phyloP scores from a whole-genome alignment of 1,140 invertebrate species.

The Ceratosolen solmsi region DNA sequence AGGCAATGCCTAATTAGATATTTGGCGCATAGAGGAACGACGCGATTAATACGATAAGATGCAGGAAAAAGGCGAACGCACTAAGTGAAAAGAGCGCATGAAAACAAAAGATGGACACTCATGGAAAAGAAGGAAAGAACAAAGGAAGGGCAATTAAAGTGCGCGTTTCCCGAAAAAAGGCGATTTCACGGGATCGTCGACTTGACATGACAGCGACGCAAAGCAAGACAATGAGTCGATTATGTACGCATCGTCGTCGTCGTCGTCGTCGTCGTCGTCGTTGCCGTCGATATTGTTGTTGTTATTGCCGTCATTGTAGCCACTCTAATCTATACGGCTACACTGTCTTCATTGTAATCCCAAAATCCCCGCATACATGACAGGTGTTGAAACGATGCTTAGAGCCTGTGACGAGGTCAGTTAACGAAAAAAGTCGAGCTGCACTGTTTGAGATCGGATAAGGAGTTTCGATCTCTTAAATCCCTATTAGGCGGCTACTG shows the following conservation, averaged over 20 bases:
- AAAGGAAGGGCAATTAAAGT: conserved; percentile 42
- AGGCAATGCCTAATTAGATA: no score
- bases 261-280: no score
- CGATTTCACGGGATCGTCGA: not conserved
- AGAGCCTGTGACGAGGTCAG: conserved; percentile 1
- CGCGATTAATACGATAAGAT: no score
- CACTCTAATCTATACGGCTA: no score
- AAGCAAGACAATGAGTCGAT: conserved; percentile 29
- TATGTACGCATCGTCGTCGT: conserved; percentile 11
- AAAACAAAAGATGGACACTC: not conserved
- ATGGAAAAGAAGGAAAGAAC: no score
- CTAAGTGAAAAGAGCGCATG: not conserved
- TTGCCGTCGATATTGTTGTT: no score
- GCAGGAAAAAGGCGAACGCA: not conserved
- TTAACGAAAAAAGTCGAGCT: not conserved
- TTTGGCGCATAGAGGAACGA: no score
- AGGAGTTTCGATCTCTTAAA: not conserved
- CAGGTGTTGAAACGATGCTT: not conserved
- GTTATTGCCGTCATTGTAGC: no score
- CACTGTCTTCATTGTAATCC: no score
- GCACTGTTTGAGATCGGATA: not conserved
- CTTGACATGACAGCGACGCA: not conserved
- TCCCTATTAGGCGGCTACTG: not conserved
- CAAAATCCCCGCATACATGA: not conserved
- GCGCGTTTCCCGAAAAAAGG: not conserved